Percentiles rank a stretch among this genome's conserved stretches.
Evolutionary conservation across 2,888 invertebrate species (phyloP).

Genomic region (Salticus scenicus): DNA sequence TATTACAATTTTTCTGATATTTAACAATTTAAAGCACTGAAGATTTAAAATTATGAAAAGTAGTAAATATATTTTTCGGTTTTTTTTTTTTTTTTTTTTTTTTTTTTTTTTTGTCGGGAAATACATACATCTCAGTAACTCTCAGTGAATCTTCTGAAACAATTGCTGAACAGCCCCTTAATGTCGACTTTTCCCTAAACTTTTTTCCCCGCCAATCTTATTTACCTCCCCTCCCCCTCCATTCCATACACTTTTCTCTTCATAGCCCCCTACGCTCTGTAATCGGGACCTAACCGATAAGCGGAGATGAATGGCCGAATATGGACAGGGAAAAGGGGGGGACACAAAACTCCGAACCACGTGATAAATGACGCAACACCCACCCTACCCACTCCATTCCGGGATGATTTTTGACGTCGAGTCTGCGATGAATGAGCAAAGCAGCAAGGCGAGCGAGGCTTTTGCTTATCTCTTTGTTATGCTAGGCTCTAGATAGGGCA

Average conservation of each 20-base stretch:
- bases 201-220: slow-evolving; percentile 38
- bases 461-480: slow-evolving; percentile 62
- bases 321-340: slow-evolving; percentile 28
- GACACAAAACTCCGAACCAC: slow-evolving; percentile 21
- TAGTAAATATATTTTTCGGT: no score
- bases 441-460: slow-evolving; percentile 37
- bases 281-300: slow-evolving; percentile 60
- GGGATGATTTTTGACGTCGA: slow-evolving; percentile 65
- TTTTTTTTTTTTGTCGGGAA: no score
- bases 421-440: slow-evolving; percentile 11
- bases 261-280: slow-evolving; percentile 31
- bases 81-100: no score
- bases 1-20: no score
- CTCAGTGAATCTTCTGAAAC: slow-evolving; percentile 36
- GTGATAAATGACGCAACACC: slow-evolving; percentile 53
- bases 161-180: slow-evolving; percentile 60
- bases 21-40: no score
- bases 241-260: neutral
- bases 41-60: no score
- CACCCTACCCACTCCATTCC: slow-evolving; percentile 21
- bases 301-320: slow-evolving; percentile 64
- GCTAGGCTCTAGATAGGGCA: neutral
- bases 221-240: neutral
- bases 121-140: no score
- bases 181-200: slow-evolving; percentile 30